Base-by-base conservation (phyloP, 2,888 invertebrate genomes). In the Pterobdella sp. region DNA sequence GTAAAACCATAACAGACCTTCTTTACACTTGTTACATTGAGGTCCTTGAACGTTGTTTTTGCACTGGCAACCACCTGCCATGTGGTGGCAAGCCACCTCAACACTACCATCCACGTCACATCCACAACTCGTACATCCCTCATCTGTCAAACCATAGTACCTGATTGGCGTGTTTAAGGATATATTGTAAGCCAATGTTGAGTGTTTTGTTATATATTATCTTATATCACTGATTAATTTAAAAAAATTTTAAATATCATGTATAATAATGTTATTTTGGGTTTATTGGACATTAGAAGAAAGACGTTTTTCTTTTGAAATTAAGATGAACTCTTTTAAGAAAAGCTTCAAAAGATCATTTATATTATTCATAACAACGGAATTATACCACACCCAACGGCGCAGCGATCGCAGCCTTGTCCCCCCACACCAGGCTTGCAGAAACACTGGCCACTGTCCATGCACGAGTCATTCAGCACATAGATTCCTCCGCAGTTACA, bases 361-460 rank as follows among this genome's bases (percentile, higher is more conserved):
- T n/a, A n/a, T n/a, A n/a, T n/a, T n/a, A n/a, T n/a, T n/a, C n/a
- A n/a, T n/a, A n/a, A n/a, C n/a, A n/a, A n/a, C n/a, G n/a, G n/a
- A n/a, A n/a, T n/a, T n/a, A n/a, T n/a, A 56, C 69, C 34, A 14
- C 70, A 79, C 79, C 78, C 76, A 64, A 76, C 74, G 22, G 56
- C 49, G 74, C 79, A 79, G 26, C 37, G 18, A 69, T 75, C 74
- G 75, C 79, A 79, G 34, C 72, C 60, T 26, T 73, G 52, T 1
- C 78, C 78, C 0, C 76, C 77, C 4, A 79, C 76, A 1, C 79
- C 79, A 32, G 77, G 77, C 64, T 79, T 78, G 74, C 79, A 79
- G 22, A 63, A 71, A 72, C 79, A 79, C 76, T 78, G 77, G 0
- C 79, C 79, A 69, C 29, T 37, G 70, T 79, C 79, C 22, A 26